Conservation (phyloP, 2,888 invertebrate genomes). For the Drosophila rellima region DNA sequence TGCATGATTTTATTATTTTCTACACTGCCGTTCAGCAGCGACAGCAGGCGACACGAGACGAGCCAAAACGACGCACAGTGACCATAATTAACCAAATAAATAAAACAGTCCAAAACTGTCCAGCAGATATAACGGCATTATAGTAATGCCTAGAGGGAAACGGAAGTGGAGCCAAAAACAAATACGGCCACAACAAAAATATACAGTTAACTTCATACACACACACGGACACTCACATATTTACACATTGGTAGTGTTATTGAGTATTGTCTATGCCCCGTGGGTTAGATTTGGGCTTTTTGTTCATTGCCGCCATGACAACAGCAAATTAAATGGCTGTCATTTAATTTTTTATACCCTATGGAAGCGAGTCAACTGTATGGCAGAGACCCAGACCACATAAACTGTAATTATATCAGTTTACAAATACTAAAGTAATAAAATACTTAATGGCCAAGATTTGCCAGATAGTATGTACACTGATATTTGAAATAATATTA, state of each 20-base stretch:
- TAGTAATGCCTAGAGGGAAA: slow-evolving; percentile 52
- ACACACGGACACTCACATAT: slow-evolving; percentile 11
- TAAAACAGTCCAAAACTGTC: slow-evolving; percentile 71
- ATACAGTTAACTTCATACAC: slow-evolving; percentile 20
- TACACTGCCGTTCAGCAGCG: slow-evolving; percentile 32
- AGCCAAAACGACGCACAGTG: slow-evolving; percentile 47
- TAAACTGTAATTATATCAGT: slow-evolving; percentile 33
- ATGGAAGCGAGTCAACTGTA: not conserved
- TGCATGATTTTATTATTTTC: slow-evolving; percentile 76
- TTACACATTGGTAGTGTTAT: slow-evolving; percentile 40
- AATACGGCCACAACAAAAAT: slow-evolving; percentile 1
- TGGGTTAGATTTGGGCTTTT: slow-evolving; percentile 73
- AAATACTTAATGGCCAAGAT: not conserved
- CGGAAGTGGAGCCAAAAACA: slow-evolving; percentile 55
- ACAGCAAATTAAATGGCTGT: slow-evolving; percentile 75
- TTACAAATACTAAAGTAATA: slow-evolving; percentile 10
- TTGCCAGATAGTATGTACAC: not conserved
- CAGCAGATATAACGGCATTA: slow-evolving; percentile 53
- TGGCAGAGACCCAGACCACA: slow-evolving; percentile 2
- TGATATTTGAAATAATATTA: not conserved
- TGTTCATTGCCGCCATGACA: slow-evolving; percentile 69
- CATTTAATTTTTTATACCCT: slow-evolving; percentile 52
- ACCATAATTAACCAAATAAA: slow-evolving; percentile 81
- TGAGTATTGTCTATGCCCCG: slow-evolving; percentile 62
- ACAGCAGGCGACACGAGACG: slow-evolving; percentile 14